Evolutionary conservation across 1,140 invertebrate species (phyloP).

Genomic region (Drosophila nannoptera): DNA sequence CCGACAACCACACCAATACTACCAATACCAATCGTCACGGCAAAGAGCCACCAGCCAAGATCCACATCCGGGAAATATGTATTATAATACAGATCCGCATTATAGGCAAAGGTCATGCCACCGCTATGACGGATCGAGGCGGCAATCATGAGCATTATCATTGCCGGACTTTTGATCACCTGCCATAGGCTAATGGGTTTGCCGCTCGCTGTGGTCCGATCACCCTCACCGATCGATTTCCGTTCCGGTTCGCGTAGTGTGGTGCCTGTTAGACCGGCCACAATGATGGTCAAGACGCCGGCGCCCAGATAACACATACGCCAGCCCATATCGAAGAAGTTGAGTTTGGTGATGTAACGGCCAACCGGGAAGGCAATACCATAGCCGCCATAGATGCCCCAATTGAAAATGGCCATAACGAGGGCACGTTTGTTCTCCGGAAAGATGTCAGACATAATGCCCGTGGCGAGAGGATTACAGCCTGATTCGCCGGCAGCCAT

Average conservation of each 20-base stretch:
- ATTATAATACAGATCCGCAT: conserved; percentile 92
- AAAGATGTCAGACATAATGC: conserved; percentile 91
- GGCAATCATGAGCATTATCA: conserved; percentile 90
- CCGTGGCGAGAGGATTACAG: conserved; percentile 92
- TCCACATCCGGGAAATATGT: conserved; percentile 92
- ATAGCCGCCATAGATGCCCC: conserved; percentile 97
- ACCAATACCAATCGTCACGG: conserved; percentile 91
- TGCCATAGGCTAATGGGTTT: conserved; percentile 85
- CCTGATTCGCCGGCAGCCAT: conserved; percentile 93
- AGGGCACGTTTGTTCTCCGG: conserved; percentile 89
- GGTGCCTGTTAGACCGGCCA: conserved; percentile 86
- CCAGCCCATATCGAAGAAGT: conserved; percentile 92
- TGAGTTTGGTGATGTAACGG: conserved; percentile 89
- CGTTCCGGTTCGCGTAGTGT: conserved; percentile 89
- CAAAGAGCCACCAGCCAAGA: conserved; percentile 92
- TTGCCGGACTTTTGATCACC: conserved; percentile 86
- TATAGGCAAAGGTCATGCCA: conserved; percentile 93
- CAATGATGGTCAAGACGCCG: conserved; percentile 88
- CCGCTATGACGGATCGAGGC: conserved; percentile 94
- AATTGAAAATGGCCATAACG: conserved; percentile 96
- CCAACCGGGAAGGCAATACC: conserved; percentile 95
- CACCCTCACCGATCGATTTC: conserved; percentile 86
- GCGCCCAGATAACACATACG: conserved; percentile 91
- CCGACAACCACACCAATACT: conserved; percentile 92
- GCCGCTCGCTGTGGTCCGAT: conserved; percentile 65